A percentile compares a stretch with the other conserved stretches of the same genome.
phyloP scores from a whole-genome alignment of 2,797 vertebrate species.

The Cossypha heuglini region DNA sequence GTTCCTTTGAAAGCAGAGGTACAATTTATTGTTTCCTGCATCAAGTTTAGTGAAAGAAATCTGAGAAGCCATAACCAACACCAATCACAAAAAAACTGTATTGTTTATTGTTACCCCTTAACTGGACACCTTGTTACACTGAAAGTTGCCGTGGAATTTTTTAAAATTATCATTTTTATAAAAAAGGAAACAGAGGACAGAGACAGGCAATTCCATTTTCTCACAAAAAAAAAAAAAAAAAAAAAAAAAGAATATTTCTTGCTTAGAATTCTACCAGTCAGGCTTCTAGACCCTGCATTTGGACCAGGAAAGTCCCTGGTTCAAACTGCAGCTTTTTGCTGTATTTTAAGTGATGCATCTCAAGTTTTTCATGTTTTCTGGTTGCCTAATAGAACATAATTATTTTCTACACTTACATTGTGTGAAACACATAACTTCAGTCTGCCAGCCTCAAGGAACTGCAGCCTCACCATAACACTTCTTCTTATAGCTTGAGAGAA shows the following conservation, averaged over 20 bases:
- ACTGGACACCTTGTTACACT: not conserved
- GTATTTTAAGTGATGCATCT: not conserved
- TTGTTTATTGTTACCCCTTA: not conserved
- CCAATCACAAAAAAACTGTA: fast-evolving
- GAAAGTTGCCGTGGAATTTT: not conserved
- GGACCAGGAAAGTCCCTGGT: not conserved
- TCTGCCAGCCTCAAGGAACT: not conserved
- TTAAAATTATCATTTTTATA: not conserved
- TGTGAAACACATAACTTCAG: not conserved
- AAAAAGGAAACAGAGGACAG: not conserved
- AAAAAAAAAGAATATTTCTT: not conserved
- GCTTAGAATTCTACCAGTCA: not conserved
- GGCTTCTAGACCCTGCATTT: not conserved
- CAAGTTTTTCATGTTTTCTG: not conserved
- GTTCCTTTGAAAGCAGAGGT: not conserved
- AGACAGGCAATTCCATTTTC: not conserved
- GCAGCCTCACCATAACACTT: not conserved
- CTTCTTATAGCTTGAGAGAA: not conserved
- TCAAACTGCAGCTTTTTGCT: not conserved
- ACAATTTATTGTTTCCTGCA: not conserved
- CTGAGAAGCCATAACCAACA: not conserved
- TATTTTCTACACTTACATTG: not conserved
- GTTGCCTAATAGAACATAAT: not conserved
- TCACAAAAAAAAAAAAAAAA: not conserved
- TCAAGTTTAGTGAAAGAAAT: not conserved